These are phyloP conservation scores for Drosophila demipolita DNA, from an alignment of 2,888 invertebrate genomes.

Conservation along the genomic window DNA sequence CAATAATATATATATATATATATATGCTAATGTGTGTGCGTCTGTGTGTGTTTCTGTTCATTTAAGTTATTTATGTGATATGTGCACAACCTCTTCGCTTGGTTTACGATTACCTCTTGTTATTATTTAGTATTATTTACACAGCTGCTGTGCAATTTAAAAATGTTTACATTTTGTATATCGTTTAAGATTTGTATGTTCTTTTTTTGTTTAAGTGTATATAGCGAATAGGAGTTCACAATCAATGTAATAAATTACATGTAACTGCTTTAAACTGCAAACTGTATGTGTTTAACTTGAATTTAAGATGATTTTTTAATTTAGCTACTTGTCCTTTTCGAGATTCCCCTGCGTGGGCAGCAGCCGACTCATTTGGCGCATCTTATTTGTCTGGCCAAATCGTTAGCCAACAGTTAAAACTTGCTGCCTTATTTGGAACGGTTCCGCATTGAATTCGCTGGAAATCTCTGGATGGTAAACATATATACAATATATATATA, in stretches of 20 bases:
- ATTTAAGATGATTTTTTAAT: not conserved
- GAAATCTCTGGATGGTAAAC: constrained; percentile 21
- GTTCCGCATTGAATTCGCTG: constrained; percentile 19
- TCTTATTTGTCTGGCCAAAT: constrained; percentile 16
- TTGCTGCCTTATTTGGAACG: constrained; percentile 36
- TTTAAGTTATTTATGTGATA: constrained; percentile 51
- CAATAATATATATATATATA: constrained; percentile 4
- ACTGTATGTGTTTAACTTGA: not conserved
- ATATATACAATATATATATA: not conserved
- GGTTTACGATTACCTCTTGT: constrained; percentile 23
- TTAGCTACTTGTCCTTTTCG: not conserved
- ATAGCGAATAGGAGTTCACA: constrained; percentile 59
- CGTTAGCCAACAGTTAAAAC: not conserved
- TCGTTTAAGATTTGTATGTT: constrained; percentile 13
- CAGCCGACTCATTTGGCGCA: constrained; percentile 23
- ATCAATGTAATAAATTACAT: constrained; percentile 68
- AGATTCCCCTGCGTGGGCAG: constrained; percentile 6
- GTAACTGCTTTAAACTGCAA: constrained; percentile 44
- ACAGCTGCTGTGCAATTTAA: constrained; percentile 32
- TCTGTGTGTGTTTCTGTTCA: constrained; percentile 47
- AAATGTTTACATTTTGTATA: constrained; percentile 9
- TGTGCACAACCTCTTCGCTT: constrained; percentile 42
- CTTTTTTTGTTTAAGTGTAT: constrained; percentile 34
- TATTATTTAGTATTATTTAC: constrained; percentile 48
- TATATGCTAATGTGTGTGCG: constrained; percentile 20